Evolutionary conservation across 2,797 vertebrate genomes (phyloP).

Genomic region (Liasis olivaceus): DNA sequence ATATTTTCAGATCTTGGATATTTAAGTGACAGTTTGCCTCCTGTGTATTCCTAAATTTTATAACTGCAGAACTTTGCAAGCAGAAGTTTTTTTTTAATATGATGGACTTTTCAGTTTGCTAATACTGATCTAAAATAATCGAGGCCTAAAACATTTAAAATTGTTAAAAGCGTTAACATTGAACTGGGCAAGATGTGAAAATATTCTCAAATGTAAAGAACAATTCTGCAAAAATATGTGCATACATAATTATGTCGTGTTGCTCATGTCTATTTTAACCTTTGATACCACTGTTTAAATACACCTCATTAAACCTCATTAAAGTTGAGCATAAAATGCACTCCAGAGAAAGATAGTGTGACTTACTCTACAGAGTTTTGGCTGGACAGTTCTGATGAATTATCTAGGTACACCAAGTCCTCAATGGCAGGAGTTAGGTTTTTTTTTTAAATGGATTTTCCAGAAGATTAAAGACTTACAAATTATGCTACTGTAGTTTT

Average conservation of each 20-base stretch:
- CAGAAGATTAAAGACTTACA: constrained; percentile 27
- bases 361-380: not conserved
- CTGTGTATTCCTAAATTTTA: not conserved
- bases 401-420: not conserved
- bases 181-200: not conserved
- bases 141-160: not conserved
- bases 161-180: not conserved
- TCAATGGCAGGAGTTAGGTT: not conserved
- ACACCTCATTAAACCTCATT: not conserved
- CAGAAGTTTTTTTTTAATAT: not conserved
- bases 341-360: not conserved
- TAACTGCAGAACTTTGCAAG: not conserved
- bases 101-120: not conserved
- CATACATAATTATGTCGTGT: constrained; percentile 27
- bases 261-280: constrained; percentile 8
- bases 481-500: constrained; percentile 28
- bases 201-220: not conserved
- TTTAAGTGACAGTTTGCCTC: not conserved
- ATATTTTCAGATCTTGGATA: not conserved
- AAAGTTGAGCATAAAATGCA: not conserved
- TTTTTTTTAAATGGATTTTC: not conserved
- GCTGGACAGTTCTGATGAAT: not conserved
- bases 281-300: constrained; percentile 23
- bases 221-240: constrained; percentile 1
- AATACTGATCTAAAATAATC: constrained; percentile 8